A percentile compares a stretch with the other conserved stretches of the same genome.
Conservation (phyloP, 2,797 vertebrate species). For the Syncerus caffer region DNA sequence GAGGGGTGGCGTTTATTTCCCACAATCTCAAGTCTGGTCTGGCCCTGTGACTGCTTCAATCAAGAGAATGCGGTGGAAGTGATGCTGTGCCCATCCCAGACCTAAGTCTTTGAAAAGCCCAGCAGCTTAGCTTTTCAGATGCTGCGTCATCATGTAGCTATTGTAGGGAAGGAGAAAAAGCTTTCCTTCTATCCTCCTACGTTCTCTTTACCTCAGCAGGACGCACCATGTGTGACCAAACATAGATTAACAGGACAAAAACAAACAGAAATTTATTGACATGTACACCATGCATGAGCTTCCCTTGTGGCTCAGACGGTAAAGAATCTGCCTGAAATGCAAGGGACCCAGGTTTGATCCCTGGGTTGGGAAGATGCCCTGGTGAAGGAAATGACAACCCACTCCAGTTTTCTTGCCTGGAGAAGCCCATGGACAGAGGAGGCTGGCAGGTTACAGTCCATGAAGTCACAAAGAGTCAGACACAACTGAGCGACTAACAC, state of each 20-base stretch:
- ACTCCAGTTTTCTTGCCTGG: not conserved
- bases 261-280: not conserved
- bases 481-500: not conserved
- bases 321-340: not conserved
- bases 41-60: not conserved
- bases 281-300: not conserved
- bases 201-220: not conserved
- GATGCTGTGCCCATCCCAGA: not conserved
- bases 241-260: not conserved
- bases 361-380: not conserved
- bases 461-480: accelerated
- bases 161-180: not conserved
- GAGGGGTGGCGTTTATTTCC: not conserved
- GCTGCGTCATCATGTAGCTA: not conserved
- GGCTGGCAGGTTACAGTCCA: not conserved
- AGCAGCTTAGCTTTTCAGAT: not conserved
- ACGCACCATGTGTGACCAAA: not conserved
- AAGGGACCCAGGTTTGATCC: not conserved
- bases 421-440: not conserved
- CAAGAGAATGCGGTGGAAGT: not conserved
- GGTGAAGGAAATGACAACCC: not conserved
- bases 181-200: not conserved
- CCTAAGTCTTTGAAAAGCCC: not conserved
- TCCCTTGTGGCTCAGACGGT: not conserved
- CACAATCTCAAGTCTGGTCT: not conserved